These are phyloP conservation scores for Eubasilissa splendida DNA, from an alignment of 2,888 invertebrate species.

Conservation along the genomic window DNA sequence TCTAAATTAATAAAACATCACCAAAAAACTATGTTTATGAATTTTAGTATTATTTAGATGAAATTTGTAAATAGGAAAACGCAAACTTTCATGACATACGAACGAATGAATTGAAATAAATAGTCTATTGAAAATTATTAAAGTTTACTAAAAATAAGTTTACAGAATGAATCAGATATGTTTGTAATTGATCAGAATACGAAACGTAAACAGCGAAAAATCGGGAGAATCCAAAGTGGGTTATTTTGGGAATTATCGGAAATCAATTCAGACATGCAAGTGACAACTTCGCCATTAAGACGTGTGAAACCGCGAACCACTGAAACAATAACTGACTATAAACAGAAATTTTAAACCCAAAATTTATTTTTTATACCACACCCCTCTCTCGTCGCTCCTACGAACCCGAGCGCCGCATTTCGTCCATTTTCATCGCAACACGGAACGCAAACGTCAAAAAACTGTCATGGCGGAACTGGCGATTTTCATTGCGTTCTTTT, in stretches of 20 bases:
- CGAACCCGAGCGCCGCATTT: neutral
- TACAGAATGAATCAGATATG: constrained; percentile 36
- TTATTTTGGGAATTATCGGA: constrained; percentile 39
- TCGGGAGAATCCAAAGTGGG: constrained; percentile 29
- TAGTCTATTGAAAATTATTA: neutral
- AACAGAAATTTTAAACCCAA: neutral
- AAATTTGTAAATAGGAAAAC: neutral
- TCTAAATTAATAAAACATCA: no score
- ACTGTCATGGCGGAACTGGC: constrained; percentile 5
- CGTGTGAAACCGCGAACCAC: no score
- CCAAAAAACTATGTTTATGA: no score
- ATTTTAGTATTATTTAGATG: no score
- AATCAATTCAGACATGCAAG: constrained; percentile 35
- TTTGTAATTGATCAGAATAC: constrained; percentile 40
- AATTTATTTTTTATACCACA: constrained; percentile 23
- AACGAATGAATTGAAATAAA: constrained; percentile 21
- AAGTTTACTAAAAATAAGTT: neutral
- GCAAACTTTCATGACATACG: neutral
- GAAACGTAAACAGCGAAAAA: constrained; percentile 45
- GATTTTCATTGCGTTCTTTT: neutral
- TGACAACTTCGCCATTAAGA: neutral
- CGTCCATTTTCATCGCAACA: neutral
- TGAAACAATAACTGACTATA: neutral
- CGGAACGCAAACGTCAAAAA: neutral
- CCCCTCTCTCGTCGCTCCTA: constrained; percentile 19